Percentiles rank a stretch among this genome's conserved stretches.
Conservation (phyloP, 1,140 invertebrate species). For the Hesperophylax magnus region DNA sequence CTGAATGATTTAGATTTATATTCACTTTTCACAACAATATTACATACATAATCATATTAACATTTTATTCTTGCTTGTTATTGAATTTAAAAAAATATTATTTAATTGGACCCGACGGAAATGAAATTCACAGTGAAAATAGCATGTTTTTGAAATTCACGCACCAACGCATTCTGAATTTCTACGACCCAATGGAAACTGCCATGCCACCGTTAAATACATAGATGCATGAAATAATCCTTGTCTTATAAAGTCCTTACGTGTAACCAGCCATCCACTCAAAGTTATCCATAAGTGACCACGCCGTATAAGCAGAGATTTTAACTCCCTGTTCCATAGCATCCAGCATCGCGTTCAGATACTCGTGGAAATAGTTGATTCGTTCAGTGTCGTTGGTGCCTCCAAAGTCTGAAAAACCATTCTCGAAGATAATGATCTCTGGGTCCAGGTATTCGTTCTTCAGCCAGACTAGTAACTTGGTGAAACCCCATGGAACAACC, state of each 20-base stretch:
- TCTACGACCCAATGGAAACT: too few species aligned
- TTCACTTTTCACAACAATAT: too few species aligned
- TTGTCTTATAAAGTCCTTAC: constrained; percentile 63
- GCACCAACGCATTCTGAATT: too few species aligned
- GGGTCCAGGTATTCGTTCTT: constrained; percentile 75
- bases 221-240: too few species aligned
- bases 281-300: constrained; percentile 82
- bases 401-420: constrained; percentile 72
- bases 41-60: too few species aligned
- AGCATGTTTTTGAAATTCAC: too few species aligned
- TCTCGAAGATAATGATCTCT: constrained; percentile 77
- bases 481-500: constrained; percentile 74
- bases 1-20: too few species aligned
- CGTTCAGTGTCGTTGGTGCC: constrained; percentile 62
- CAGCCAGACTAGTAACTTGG: constrained; percentile 76
- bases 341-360: constrained; percentile 77
- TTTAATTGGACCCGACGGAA: too few species aligned
- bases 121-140: too few species aligned
- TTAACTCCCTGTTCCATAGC: constrained; percentile 78
- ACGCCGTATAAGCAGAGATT: constrained; percentile 78
- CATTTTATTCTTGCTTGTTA: too few species aligned
- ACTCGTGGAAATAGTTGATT: constrained; percentile 66
- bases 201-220: too few species aligned
- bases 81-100: too few species aligned
- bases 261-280: constrained; percentile 77